Base-by-base conservation (phyloP, 1,140 invertebrate genomes). In the Ceratina australensis region DNA sequence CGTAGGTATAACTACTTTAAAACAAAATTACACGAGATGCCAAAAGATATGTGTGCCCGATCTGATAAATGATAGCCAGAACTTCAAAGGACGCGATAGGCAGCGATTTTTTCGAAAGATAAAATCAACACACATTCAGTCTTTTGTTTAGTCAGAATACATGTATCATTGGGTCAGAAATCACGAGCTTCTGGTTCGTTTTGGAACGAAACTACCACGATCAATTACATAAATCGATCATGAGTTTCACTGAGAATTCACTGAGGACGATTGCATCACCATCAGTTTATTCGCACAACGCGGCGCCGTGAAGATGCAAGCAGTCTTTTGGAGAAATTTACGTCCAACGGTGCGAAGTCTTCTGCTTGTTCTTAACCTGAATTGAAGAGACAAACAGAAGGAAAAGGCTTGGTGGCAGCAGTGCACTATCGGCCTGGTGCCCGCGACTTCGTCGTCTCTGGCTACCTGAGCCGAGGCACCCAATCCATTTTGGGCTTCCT, bases 401-500 rank as follows among this genome's bases (percentile, higher is more conserved):
- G 18, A 54, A 50, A 2, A n/a, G 42, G 0, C 13, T 33, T 22
- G 24, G 12, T 47, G 15, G 3, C 18, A 13, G 13, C 20, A 20
- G 74, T 56, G 60, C 68, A 50, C 24, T 18, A 57, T 59, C 33
- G 61, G 22, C 59, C 66, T 60, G 67, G 22, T 12, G 26, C 20
- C 76, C 33, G n/a, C 52, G 66, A 57, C 66, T 60, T 73, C 15
- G 22, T 74, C 68, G 61, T 71, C 66, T 71, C 78, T 84, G 81
- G 83, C 85, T 87, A 88, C 80, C 87, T 86, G 28, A 82, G 76
- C 59, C 67, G 74, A 78, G 82, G 54, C 50, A 75, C 59, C 86
- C 87, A 88, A 86, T 88, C 87, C 87, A 88, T 88, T 74, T 82
- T 88, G 26, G 3, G 28, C 33, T 68, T 49, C 24, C 60, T 54